Evolutionary conservation across 64 coral and sea anemone species (phyloP), one percentile per base, ranked within the genome.

Genomic region (Pocillopora damicornis): DNA sequence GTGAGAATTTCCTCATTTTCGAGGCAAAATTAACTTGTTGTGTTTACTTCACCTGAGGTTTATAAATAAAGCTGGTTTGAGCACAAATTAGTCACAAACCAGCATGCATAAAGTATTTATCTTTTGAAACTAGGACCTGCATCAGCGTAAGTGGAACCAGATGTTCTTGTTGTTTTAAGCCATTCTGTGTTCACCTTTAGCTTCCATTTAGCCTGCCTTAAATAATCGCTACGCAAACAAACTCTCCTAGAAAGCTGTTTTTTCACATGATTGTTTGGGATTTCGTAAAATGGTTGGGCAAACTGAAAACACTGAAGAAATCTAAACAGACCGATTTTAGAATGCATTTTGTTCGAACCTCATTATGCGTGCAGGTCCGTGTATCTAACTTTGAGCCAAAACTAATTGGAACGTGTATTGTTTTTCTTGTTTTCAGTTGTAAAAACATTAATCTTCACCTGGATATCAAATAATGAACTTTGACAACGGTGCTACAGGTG

Each of bases 41-140:
- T 85, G 64, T 85, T 85, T 85, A 20, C 22, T 73, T 18, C 61
- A 73, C 65, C 81, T 72, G 81, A 85, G 16, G 8, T 56, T 51
- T 85, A 85, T 72, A 85, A 72, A 85, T 73, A 85, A 85, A 85
- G 81, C 81, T 85, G 81, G 37, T 17, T 22, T 23, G 11, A 68
- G 20, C 56, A 72, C 22, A 73, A 72, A 85, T 26, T 45, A 20
- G 13, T 14, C 37, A 13, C 67, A 83, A 68, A n/a, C 60, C 60
- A 37, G 18, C 80, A 83, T 42, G 22, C 0, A 60, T 11, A 60
- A 60, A 59, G 17, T 59, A 37, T 61, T 30, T 71, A 71, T 71
- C 25, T 23, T 71, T 23, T 25, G n/a, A 71, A 23, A 20, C 25
- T 26, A 23, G 67, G 25, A 62, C 57, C 79, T 63, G 59, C 35